Conservation (phyloP, 2,797 vertebrate genomes). For the Coregonus ussuriensis region DNA sequence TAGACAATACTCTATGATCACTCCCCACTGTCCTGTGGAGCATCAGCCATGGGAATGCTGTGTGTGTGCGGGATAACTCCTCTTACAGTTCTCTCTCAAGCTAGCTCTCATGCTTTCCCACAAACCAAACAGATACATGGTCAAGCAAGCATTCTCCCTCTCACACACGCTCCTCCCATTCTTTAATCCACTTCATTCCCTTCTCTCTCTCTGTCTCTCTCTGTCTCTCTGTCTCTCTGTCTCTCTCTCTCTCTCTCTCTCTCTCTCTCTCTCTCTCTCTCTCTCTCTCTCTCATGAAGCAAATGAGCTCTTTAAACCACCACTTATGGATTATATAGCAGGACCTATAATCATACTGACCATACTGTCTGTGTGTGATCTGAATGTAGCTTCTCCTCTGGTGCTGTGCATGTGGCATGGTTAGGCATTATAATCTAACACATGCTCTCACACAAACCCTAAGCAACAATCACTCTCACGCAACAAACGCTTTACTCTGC, state of each 20-base stretch:
- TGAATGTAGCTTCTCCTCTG: background rate
- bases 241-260: background rate
- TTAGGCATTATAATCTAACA: background rate
- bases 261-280: background rate
- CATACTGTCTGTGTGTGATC: background rate
- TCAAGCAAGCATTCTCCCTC: too few relatives aligned
- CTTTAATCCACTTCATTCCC: too few relatives aligned
- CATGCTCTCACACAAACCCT: background rate
- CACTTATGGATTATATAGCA: background rate
- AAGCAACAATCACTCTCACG: conserved; percentile 6
- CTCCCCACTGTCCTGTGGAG: background rate
- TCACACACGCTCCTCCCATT: too few relatives aligned
- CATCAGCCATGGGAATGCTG: background rate
- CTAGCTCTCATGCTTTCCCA: too few relatives aligned
- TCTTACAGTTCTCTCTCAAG: too few relatives aligned
- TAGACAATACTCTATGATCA: background rate
- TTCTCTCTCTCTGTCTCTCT: too few relatives aligned
- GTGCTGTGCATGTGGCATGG: background rate
- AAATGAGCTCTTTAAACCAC: too few relatives aligned
- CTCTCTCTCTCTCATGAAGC: too few relatives aligned
- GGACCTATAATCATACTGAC: background rate
- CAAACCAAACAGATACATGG: too few relatives aligned
- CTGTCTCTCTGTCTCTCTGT: background rate
- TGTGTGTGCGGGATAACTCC: background rate
- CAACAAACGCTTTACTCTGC: background rate